Evolutionary conservation across 2,888 invertebrate species (phyloP).

Genomic region (Metallyticus violacea): DNA sequence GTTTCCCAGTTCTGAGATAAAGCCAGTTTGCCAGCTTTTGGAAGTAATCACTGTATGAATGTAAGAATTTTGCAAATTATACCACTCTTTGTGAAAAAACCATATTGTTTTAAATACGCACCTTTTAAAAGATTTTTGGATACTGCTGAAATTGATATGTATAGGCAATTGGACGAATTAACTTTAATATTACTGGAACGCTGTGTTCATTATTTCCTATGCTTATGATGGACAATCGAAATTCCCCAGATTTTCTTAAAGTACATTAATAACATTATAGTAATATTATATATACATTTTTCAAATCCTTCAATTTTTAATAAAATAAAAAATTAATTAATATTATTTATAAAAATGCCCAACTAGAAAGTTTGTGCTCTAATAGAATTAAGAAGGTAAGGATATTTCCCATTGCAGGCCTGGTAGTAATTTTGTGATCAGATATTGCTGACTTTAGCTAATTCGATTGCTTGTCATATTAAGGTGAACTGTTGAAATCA

Average conservation of each 20-base stretch:
- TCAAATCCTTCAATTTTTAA: neutral
- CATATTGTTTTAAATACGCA: neutral
- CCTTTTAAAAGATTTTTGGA: neutral
- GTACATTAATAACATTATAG: neutral
- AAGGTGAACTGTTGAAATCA: neutral
- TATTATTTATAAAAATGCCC: neutral
- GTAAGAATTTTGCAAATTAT: neutral
- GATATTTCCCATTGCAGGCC: neutral
- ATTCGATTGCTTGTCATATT: neutral
- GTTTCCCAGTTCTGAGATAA: neutral
- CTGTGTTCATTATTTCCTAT: neutral
- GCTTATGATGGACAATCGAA: neutral
- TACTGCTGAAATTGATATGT: neutral
- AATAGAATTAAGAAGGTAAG: neutral
- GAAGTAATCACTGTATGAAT: neutral
- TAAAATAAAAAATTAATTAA: neutral
- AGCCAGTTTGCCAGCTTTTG: neutral
- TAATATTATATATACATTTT: neutral
- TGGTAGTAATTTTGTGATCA: neutral
- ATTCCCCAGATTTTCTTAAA: neutral
- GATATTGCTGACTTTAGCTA: neutral
- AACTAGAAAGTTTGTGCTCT: neutral
- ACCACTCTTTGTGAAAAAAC: neutral
- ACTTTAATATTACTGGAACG: neutral
- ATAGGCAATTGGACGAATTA: neutral